Percentiles rank a stretch among this genome's conserved stretches.
phyloP scores from a whole-genome alignment of 2,797 vertebrate species.

The Thripadectes ignobilis region DNA sequence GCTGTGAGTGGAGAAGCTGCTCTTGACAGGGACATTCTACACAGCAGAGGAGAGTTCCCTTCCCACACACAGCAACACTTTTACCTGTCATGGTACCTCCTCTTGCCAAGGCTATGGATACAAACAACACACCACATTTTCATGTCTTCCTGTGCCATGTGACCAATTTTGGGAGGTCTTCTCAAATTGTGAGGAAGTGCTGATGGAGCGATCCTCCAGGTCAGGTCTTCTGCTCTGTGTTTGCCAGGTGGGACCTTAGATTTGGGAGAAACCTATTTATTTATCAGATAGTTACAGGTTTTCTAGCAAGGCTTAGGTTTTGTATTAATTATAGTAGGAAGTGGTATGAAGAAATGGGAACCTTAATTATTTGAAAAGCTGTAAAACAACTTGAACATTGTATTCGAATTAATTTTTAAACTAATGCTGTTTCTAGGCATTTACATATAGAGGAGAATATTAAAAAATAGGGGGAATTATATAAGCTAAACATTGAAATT shows the following conservation, averaged over 20 bases:
- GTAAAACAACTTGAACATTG: neutral
- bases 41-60: neutral
- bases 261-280: neutral
- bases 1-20: neutral
- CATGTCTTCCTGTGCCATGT: no score
- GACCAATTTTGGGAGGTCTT: neutral
- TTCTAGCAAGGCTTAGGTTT: neutral
- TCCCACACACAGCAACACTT: neutral
- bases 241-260: neutral
- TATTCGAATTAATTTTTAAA: neutral
- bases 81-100: accelerated
- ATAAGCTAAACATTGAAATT: neutral
- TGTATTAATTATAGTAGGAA: neutral
- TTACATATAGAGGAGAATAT: neutral
- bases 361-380: neutral
- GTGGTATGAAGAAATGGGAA: neutral
- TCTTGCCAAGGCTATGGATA: neutral
- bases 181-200: neutral
- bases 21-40: neutral
- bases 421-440: neutral
- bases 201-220: neutral
- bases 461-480: neutral
- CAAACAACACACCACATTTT: neutral
- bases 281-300: neutral
- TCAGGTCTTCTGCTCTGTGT: neutral